Evolutionary conservation across 1,140 invertebrate genomes (phyloP).

Genomic region (Brachionus rubens): DNA sequence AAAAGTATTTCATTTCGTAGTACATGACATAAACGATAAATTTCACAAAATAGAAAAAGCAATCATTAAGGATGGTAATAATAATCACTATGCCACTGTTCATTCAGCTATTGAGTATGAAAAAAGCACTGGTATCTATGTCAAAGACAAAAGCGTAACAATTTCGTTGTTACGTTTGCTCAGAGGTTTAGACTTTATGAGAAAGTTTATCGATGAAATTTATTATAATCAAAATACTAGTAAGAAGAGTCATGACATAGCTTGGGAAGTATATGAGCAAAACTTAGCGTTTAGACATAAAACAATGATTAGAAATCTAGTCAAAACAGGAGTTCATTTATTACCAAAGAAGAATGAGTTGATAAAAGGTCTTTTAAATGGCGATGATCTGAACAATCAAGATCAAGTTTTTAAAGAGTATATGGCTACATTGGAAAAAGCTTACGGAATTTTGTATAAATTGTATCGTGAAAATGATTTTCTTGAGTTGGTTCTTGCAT

Average conservation of each 20-base stretch:
- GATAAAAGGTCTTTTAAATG: background rate
- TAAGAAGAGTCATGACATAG: slow-evolving; percentile 30
- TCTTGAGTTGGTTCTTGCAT: slow-evolving; percentile 33
- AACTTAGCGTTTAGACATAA: slow-evolving; percentile 41
- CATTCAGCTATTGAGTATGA: slow-evolving; percentile 23
- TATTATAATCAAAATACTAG: slow-evolving; percentile 28
- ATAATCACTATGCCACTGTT: slow-evolving; percentile 17
- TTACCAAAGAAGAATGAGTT: slow-evolving; percentile 40
- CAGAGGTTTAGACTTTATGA: slow-evolving; percentile 42
- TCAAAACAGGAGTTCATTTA: slow-evolving; percentile 40
- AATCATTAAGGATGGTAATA: slow-evolving; percentile 17
- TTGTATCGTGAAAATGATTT: slow-evolving; percentile 37
- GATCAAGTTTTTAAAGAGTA: slow-evolving; percentile 14
- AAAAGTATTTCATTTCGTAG: slow-evolving; percentile 32
- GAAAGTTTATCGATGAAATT: slow-evolving; percentile 19
- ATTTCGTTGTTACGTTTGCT: slow-evolving; percentile 16
- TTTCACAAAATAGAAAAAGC: slow-evolving; percentile 43
- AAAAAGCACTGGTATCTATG: background rate
- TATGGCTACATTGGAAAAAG: slow-evolving; percentile 3
- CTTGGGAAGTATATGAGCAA: slow-evolving; percentile 26
- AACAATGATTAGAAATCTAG: background rate
- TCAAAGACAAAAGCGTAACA: slow-evolving; percentile 11
- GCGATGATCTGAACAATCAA: background rate
- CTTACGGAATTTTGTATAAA: slow-evolving; percentile 32
- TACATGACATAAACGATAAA: slow-evolving; percentile 28